phyloP scores from a whole-genome alignment of 2,113 vertebrate species.

The Phocoena sinus region DNA sequence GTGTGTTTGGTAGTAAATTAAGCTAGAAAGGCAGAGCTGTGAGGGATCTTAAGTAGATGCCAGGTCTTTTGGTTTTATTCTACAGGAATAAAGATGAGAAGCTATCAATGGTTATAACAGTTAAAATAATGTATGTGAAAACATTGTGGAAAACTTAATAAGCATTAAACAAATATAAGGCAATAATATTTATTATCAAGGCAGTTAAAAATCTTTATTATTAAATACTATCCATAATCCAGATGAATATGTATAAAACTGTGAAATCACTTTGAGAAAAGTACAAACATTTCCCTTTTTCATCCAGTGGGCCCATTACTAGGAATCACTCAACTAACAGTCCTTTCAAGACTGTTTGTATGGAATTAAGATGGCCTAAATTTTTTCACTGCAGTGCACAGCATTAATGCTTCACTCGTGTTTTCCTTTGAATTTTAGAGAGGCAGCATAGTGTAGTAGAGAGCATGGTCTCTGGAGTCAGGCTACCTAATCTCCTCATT shows the following conservation, averaged over 20 bases:
- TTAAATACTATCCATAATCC: not conserved
- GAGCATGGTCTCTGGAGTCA: not conserved
- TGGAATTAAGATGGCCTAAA: not conserved
- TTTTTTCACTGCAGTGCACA: not conserved
- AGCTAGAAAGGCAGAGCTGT: not conserved
- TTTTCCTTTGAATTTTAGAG: constrained; percentile 33
- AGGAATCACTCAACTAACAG: not conserved
- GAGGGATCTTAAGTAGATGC: not conserved
- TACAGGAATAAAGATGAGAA: not conserved
- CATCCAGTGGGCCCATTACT: not conserved
- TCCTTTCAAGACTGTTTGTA: not conserved
- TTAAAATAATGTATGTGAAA: not conserved
- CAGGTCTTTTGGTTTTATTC: constrained; percentile 3
- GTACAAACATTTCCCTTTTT: not conserved
- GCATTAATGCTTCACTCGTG: not conserved
- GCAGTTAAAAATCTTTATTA: constrained; percentile 10
- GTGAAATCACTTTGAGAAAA: constrained; percentile 11
- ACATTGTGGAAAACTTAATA: constrained; percentile 25
- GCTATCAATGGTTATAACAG: not conserved
- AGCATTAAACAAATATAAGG: not conserved
- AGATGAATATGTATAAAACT: not conserved
- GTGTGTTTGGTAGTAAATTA: not conserved
- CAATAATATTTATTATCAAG: not conserved
- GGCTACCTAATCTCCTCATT: not conserved
- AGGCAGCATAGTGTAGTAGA: not conserved